These are phyloP conservation scores for Archips xylosteana DNA, from an alignment of 2,888 invertebrate genomes.

Conservation along the genomic window DNA sequence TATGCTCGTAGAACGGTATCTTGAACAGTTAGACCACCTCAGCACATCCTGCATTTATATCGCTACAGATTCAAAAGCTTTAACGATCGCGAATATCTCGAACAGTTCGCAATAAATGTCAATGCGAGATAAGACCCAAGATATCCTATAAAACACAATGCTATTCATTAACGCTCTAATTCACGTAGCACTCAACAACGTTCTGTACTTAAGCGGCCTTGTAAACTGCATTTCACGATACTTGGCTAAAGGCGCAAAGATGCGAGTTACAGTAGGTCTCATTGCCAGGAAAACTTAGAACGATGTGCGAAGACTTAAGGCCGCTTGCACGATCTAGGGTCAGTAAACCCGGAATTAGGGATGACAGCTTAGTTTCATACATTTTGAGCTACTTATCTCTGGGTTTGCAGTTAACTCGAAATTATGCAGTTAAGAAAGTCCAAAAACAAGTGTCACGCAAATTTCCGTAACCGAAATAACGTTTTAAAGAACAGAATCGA, in stretches of 20 bases:
- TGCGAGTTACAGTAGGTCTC: conserved; percentile 12
- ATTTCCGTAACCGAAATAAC: no score
- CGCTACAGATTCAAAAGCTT: conserved; percentile 5
- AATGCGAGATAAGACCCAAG: conserved; percentile 8
- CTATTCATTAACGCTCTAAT: conserved; percentile 36
- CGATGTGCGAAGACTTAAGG: not conserved
- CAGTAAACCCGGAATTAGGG: no score
- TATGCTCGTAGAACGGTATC: not conserved
- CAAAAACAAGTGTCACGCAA: no score
- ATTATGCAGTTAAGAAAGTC: no score
- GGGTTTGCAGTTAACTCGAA: no score
- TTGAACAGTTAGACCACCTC: not conserved
- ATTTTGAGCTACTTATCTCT: no score
- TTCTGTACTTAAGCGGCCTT: conserved; percentile 40
- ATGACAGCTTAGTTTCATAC: no score
- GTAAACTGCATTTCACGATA: conserved; percentile 41
- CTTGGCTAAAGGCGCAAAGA: conserved; percentile 12
- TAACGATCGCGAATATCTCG: conserved; percentile 13
- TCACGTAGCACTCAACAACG: conserved; percentile 25
- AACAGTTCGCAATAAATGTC: conserved; percentile 6
- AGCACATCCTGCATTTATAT: not conserved
- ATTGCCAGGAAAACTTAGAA: not conserved
- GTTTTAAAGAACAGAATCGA: no score
- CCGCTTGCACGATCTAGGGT: no score
- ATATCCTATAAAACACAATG: conserved; percentile 27